Conservation (phyloP, 2,113 vertebrate species). For the Egretta garzetta region DNA sequence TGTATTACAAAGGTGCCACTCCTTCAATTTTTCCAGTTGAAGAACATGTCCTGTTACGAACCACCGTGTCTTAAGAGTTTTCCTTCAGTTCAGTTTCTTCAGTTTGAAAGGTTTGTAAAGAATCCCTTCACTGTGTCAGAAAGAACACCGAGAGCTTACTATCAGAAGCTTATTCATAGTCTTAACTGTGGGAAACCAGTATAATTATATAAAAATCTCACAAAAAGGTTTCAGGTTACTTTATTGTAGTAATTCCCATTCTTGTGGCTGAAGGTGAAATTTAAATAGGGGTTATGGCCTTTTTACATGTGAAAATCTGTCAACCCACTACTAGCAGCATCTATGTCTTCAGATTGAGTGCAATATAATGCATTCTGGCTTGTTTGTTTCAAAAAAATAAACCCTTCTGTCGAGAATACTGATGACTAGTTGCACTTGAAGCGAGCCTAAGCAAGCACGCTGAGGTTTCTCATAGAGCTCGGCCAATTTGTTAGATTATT, state of each 20-base stretch:
- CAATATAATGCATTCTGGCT: not conserved
- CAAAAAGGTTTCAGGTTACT: not conserved
- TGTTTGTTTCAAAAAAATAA: not conserved
- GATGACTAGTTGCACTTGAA: slow-evolving; percentile 27
- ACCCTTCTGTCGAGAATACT: not conserved
- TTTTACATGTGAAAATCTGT: slow-evolving; percentile 3
- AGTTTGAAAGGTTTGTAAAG: not conserved
- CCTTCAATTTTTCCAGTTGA: slow-evolving; percentile 18
- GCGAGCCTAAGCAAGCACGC: not conserved
- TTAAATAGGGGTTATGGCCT: not conserved
- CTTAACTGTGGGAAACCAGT: not conserved
- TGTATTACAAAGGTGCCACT: slow-evolving; percentile 30
- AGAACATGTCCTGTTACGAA: not conserved
- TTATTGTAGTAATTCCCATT: not conserved
- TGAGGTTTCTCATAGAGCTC: not conserved
- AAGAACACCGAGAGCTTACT: not conserved
- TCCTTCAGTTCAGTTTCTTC: not conserved
- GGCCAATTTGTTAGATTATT: slow-evolving; percentile 14
- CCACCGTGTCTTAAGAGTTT: not conserved
- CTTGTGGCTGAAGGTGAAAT: not conserved
- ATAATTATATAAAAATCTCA: not conserved
- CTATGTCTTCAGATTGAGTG: not conserved
- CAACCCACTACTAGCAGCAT: not conserved
- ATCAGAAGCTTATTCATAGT: not conserved
- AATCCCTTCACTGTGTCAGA: not conserved